A percentile compares a stretch with the other conserved stretches of the same genome.
Evolutionary conservation across 92 coral and sea anemone genomes (phyloP).

Genomic region (Paragorgia papillata): DNA sequence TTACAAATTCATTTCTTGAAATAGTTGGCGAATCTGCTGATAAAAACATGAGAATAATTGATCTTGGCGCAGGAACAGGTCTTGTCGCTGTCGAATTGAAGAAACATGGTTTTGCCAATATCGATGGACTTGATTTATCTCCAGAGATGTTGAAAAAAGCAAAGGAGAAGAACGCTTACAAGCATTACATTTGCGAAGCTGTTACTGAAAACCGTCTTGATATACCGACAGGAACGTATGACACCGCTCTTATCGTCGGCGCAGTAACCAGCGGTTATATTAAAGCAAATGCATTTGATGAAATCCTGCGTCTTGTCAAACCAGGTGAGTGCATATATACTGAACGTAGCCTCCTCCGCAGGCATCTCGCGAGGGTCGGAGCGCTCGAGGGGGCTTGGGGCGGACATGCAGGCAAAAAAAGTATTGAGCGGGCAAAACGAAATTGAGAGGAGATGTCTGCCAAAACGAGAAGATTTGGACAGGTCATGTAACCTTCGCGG

Average conservation of each 20-base stretch:
- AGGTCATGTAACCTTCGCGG: no score
- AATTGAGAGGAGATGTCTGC: no score
- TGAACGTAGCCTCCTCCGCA: neutral
- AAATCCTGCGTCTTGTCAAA: slow-evolving; percentile 20
- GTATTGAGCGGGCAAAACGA: no score
- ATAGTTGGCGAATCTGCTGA: slow-evolving; percentile 2
- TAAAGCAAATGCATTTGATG: slow-evolving; percentile 24
- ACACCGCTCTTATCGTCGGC: neutral
- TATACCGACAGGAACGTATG: slow-evolving; percentile 18
- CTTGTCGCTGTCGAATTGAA: neutral
- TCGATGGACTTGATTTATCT: slow-evolving; percentile 15
- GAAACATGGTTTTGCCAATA: slow-evolving; percentile 22
- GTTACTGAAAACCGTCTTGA: slow-evolving; percentile 14
- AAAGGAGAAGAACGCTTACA: slow-evolving; percentile 14
- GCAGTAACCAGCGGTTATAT: slow-evolving; percentile 22
- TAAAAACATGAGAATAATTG: slow-evolving; percentile 6
- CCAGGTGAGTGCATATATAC: slow-evolving; percentile 15
- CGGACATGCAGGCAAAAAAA: no score
- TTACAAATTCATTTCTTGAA: neutral
- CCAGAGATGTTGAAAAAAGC: slow-evolving; percentile 23
- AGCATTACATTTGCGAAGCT: slow-evolving; percentile 16
- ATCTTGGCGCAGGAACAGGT: slow-evolving; percentile 25
- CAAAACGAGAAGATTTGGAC: no score
- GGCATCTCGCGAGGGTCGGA: neutral
- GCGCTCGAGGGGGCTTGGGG: no score